Evolutionary conservation across 1,140 invertebrate genomes (phyloP).

Genomic region (roundworm (Caenorhabditis elegans)): WBcel235 BX284606.5:2078001-2078500

Average conservation of each 20-base stretch:
- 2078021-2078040: too few relatives aligned
- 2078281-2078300: conserved; percentile 10
- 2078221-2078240: conserved; percentile 12
- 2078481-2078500: neutral
- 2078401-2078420: neutral
- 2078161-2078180: neutral
- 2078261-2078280: neutral
- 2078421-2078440: neutral
- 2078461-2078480: neutral
- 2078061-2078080: too few relatives aligned
- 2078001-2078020: too few relatives aligned
- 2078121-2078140: neutral
- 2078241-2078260: conserved; percentile 1
- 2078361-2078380: too few relatives aligned
- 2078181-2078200: neutral
- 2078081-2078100: too few relatives aligned
- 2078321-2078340: neutral
- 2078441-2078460: neutral
- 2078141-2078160: neutral
- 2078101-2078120: too few relatives aligned
- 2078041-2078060: too few relatives aligned
- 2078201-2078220: neutral
- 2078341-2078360: neutral
- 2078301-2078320: conserved; percentile 23
- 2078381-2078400: too few relatives aligned